Evolutionary conservation across 2,797 vertebrate genomes (phyloP).

Genomic region (Sciurus vulgaris): DNA sequence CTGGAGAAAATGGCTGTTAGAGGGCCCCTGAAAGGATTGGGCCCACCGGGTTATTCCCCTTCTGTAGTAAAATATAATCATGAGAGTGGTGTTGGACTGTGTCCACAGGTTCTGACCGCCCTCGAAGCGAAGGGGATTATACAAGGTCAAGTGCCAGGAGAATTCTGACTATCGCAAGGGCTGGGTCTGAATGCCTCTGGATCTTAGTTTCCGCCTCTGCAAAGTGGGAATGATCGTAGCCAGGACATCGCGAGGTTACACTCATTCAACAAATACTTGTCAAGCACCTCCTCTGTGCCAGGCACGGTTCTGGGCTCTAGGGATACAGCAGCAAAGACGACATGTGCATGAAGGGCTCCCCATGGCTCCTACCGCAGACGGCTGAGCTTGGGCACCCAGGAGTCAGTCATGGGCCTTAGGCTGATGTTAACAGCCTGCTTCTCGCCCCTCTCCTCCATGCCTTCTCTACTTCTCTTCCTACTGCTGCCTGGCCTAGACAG

Average conservation of each 20-base stretch:
- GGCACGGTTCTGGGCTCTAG: not conserved
- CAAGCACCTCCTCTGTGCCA: not conserved
- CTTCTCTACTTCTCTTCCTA: no score
- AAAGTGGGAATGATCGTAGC: not conserved
- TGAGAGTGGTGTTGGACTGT: not conserved
- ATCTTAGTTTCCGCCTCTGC: not conserved
- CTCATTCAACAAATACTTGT: not conserved
- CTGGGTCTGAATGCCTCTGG: no score
- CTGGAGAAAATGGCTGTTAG: not conserved
- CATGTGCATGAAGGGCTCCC: fast-evolving
- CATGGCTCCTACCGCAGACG: no score
- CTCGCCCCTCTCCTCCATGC: no score
- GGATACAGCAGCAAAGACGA: not conserved
- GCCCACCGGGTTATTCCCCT: not conserved
- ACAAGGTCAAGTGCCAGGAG: no score
- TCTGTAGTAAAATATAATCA: not conserved
- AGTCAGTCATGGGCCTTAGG: no score
- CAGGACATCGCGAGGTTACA: not conserved
- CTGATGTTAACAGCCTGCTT: no score
- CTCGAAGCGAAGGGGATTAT: no score
- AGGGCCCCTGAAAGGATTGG: not conserved
- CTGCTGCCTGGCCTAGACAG: no score
- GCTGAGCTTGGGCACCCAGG: no score
- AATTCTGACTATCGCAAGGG: no score
- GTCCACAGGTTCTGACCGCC: no score